Evolutionary conservation across 1,140 invertebrate genomes (phyloP), one percentile per base, ranked within the genome.

Genomic region (Cotesia chilonis): DNA sequence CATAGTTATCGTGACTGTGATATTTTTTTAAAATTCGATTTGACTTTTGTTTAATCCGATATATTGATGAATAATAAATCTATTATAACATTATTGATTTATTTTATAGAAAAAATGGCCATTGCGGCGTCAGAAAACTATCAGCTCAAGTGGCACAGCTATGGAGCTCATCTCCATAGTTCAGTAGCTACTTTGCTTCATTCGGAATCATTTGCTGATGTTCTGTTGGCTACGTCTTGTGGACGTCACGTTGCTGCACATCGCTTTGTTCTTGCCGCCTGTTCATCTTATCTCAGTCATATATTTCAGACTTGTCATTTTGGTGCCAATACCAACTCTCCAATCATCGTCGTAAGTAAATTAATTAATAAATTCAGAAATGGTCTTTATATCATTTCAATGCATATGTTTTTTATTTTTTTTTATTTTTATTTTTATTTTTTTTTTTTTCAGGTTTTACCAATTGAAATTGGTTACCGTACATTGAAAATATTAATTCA

Each of bases 71-170:
- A 38, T 47, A 41, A 61, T 35, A 52, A 63, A 35, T 47, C 4
- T 12, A 59, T 28, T 66, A 35, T 47, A 68, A 52, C 51, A 10
- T 28, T 51, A 12, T 65, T 73, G 41, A 41, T 35, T 41, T 61
- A 10, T 63, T 47, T 72, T 63, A 55, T 70, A 81, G 85, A 81
- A 76, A 85, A 85, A 76, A 87, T 87, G 82, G 82, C 85, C n/a
- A 85, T 87, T 73, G 84, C 84, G 4, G 83, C 85, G 35, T 85
- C 91, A 75, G 93, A 94, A 81, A 95, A 94, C 77, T 95, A 95
- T 83, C 93, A 94, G 84, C 87, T 95, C 14, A 94, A 95, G 89
- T 95, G 94, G 94, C 93, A 94, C 82, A 94, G 93, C 70, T 94
- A 94, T 84, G 90, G 91, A 76, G 90, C 90, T 28, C 92, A 94